Base-by-base conservation (phyloP, 2,797 vertebrate species). In the Sphenopsis melanotis region DNA sequence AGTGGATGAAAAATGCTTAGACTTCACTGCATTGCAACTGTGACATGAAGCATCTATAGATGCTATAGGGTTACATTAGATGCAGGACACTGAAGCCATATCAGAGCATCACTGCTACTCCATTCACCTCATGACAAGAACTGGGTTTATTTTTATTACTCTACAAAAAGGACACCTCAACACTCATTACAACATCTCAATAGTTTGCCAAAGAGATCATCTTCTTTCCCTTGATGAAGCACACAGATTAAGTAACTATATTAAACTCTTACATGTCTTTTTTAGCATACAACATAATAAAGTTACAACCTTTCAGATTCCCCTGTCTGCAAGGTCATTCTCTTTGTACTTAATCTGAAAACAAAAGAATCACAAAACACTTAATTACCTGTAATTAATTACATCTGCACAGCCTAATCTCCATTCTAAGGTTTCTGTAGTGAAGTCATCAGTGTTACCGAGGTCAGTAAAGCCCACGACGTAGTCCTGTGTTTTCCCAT, bases 401-500 rank as follows among this genome's bases (percentile, higher is more conserved):
- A 99, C 95, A 1, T 97, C 97, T 47, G 98, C 98, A 94, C 99
- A 99, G 83, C 99, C 99, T 77, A 99, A 98, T 93, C 99, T 98
- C 99, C 99, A 99, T 76, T 99, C 99, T 41, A 99, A 98, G 90
- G 99, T 98, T 96, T 99, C 99, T 76, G 99, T 99, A 61, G 98
- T 82, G 93, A 99, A 99, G 83, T 99, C 99, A 37, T 99, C 99
- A 14, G 99, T 99, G 97, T 99, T 99, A 47, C 99, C 99, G 1
- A 99, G 97, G 95, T 99, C 99, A 66, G 98, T 94, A 95, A 99
- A 99, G 64, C 99, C 99, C 52, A 99, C 98, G 36, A 99, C 72
- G 23, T 99, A 99, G 98, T 99, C 99, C 93, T 99, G 99, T 17
- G 99, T 99, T 97, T 99, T 99, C 12, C 99, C 99, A 10, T 99